Evolutionary conservation across 2,113 vertebrate species (phyloP).

Genomic region (Gymnogyps californianus): DNA sequence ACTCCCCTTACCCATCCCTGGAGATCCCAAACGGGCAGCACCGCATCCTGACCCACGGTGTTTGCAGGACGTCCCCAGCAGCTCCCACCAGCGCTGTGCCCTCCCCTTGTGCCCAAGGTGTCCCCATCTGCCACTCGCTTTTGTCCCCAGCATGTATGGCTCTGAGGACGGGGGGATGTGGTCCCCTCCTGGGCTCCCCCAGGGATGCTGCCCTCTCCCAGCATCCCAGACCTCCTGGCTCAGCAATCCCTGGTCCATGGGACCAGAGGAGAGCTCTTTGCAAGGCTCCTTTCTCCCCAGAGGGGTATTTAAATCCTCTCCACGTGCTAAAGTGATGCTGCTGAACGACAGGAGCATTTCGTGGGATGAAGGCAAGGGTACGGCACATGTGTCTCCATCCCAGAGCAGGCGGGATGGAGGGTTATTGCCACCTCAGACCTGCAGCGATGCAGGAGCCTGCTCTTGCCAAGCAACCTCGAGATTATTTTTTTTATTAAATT

Average conservation of each 20-base stretch:
- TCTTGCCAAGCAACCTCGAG: background rate
- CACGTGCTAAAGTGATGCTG: background rate
- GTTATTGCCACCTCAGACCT: background rate
- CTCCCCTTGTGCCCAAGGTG: background rate
- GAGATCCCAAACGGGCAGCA: background rate
- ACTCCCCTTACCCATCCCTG: background rate
- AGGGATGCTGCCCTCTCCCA: background rate
- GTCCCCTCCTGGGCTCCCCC: background rate
- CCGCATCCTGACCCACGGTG: accelerated
- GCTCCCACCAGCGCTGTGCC: too few species aligned
- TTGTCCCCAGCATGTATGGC: accelerated
- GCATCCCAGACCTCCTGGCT: background rate
- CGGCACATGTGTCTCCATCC: accelerated
- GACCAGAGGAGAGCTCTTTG: background rate
- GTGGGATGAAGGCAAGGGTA: background rate
- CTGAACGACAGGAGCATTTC: background rate
- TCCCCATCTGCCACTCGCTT: background rate
- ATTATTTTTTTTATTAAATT: background rate
- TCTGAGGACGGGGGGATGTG: background rate
- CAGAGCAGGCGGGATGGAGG: background rate
- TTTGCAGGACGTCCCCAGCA: background rate
- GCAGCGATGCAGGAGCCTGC: background rate
- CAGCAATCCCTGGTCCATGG: background rate
- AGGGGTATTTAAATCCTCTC: background rate
- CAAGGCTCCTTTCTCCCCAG: background rate